These are phyloP conservation scores for Butorides virescens DNA, from an alignment of 2,113 vertebrate genomes.

Conservation along the genomic window DNA sequence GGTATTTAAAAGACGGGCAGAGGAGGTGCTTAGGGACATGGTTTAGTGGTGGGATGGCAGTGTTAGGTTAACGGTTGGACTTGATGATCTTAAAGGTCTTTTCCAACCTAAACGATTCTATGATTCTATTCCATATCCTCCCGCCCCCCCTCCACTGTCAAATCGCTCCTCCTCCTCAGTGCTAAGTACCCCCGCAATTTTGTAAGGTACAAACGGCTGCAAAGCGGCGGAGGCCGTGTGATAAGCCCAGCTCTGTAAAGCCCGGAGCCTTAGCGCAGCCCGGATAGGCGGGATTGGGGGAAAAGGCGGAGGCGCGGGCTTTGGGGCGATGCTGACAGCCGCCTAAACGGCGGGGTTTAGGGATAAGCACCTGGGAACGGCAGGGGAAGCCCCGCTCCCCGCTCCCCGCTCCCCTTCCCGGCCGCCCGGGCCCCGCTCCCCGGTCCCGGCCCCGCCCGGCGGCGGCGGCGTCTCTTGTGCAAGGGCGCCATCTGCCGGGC, in stretches of 20 bases:
- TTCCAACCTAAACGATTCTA: too few species aligned
- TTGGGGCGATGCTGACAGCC: accelerated
- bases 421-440: neutral
- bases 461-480: slow-evolving; percentile 14
- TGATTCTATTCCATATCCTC: too few species aligned
- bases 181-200: neutral
- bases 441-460: neutral
- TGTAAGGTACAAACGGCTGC: neutral
- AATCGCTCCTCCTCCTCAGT: neutral
- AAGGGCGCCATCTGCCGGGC: slow-evolving; percentile 73
- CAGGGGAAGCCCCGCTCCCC: neutral
- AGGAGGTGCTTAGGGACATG: too few species aligned
- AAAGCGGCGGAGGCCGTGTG: too few species aligned
- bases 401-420: too few species aligned
- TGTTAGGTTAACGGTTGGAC: too few species aligned
- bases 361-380: neutral
- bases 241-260: neutral
- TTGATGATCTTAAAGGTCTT: too few species aligned
- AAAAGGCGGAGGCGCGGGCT: neutral
- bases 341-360: too few species aligned
- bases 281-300: too few species aligned
- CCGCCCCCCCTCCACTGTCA: neutral
- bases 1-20: too few species aligned
- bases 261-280: neutral
- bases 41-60: too few species aligned